Evolutionary conservation across 2,888 invertebrate genomes (phyloP).

Genomic region (Drosophila atripex): DNA sequence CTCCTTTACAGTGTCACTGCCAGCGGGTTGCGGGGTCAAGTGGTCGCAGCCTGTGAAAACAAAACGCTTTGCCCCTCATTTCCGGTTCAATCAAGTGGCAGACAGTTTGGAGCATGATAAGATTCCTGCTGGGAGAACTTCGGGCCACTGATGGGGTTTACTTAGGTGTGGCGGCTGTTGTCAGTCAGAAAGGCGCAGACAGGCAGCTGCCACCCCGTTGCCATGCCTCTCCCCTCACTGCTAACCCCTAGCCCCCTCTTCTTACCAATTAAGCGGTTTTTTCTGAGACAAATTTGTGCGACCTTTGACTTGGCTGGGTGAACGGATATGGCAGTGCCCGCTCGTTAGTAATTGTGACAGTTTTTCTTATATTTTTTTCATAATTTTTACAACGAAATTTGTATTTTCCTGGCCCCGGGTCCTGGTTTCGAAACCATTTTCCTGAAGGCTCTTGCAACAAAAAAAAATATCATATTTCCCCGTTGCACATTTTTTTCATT

Average conservation of each 20-base stretch:
- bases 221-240: not conserved
- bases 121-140: constrained; percentile 15
- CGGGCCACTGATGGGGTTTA: constrained; percentile 26
- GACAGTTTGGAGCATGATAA: constrained; percentile 47
- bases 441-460: constrained; percentile 43
- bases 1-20: constrained; percentile 43
- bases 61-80: constrained; percentile 67
- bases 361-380: constrained; percentile 61
- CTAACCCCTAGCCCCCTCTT: constrained; percentile 9
- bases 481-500: constrained; percentile 71
- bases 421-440: constrained; percentile 46
- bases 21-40: constrained; percentile 64
- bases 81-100: constrained; percentile 71
- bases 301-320: constrained; percentile 66
- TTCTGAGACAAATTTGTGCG: constrained; percentile 73
- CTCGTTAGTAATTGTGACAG: constrained; percentile 76
- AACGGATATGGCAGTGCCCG: constrained; percentile 34
- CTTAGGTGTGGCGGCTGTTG: constrained; percentile 79
- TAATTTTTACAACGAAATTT: constrained; percentile 75
- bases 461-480: constrained; percentile 73
- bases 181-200: constrained; percentile 70
- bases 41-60: constrained; percentile 75
- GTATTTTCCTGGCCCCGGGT: constrained; percentile 13
- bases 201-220: constrained; percentile 50
- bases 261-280: constrained; percentile 71